Evolutionary conservation across 1,140 invertebrate genomes (phyloP).

Genomic region (Bombus pascuorum): DNA sequence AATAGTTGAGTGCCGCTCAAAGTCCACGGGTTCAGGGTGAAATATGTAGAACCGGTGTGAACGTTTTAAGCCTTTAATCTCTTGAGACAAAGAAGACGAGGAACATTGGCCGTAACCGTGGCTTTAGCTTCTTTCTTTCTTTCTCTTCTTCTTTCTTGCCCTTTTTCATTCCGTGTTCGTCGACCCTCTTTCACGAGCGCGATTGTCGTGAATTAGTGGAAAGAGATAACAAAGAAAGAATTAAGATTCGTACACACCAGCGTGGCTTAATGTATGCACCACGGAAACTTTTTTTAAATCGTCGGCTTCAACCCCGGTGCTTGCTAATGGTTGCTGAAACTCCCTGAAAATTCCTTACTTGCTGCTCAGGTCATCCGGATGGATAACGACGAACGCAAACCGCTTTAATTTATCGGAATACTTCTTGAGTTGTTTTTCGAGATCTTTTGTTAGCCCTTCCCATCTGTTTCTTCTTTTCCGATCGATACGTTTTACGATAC

Average conservation of each 20-base stretch:
- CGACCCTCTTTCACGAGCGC: conserved; percentile 10
- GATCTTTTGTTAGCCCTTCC: background rate
- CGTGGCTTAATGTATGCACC: conserved; percentile 74
- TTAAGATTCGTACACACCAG: conserved; percentile 74
- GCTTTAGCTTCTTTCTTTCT: conserved; percentile 61
- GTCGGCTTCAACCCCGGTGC: conserved; percentile 67
- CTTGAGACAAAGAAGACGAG: conserved; percentile 75
- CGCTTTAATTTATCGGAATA: conserved; percentile 51
- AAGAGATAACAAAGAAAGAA: conserved; percentile 80
- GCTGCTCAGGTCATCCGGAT: conserved; percentile 31
- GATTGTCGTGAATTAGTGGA: conserved; percentile 73
- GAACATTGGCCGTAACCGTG: conserved; percentile 69
- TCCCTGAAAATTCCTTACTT: conserved; percentile 46
- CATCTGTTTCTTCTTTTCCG: background rate
- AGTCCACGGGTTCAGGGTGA: conserved; percentile 14
- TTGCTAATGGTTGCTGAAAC: conserved; percentile 71
- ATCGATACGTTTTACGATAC: background rate
- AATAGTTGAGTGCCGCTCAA: conserved; percentile 1
- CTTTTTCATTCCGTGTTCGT: conserved; percentile 32
- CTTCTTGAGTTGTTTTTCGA: background rate
- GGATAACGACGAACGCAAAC: conserved; percentile 33
- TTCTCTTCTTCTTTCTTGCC: conserved; percentile 13
- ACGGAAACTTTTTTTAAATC: conserved; percentile 71
- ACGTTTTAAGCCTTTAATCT: conserved; percentile 78
- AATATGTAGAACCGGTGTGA: conserved; percentile 58